Conservation (phyloP, 2,113 vertebrate species). For the Craseonycteris thonglongyai region DNA sequence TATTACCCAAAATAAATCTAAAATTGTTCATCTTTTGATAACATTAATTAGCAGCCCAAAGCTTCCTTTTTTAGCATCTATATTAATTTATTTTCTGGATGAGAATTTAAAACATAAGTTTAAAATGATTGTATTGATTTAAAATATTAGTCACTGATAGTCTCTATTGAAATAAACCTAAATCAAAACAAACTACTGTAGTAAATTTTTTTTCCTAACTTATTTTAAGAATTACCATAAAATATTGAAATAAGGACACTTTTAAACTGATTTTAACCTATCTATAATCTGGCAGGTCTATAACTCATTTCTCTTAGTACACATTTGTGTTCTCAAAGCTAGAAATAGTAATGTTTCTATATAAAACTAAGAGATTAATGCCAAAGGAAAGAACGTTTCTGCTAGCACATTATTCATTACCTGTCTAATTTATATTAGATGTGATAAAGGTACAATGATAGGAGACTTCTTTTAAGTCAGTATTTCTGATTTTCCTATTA, state of each 20-base stretch:
- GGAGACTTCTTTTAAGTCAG: background rate
- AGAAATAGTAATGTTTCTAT: constrained; percentile 28
- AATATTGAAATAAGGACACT: background rate
- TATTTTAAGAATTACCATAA: background rate
- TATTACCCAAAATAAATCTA: background rate
- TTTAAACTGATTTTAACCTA: background rate
- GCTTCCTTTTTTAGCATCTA: background rate
- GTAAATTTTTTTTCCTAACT: background rate
- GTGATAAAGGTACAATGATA: constrained; percentile 16
- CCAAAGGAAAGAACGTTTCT: constrained; percentile 45
- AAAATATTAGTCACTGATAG: background rate
- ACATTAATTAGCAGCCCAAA: background rate
- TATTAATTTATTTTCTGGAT: background rate
- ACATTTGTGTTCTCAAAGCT: constrained; percentile 47
- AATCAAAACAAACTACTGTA: background rate
- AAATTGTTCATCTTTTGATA: constrained; percentile 19
- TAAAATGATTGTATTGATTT: background rate
- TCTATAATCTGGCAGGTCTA: background rate
- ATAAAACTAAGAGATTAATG: constrained; percentile 64
- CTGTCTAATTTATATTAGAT: constrained; percentile 59
- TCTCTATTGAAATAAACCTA: background rate
- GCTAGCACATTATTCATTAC: constrained; percentile 32
- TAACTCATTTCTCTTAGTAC: constrained; percentile 43
- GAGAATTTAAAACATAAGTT: constrained; percentile 16
- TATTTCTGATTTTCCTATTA: constrained; percentile 1